These are phyloP conservation scores for Pseudocheirus occidentalis DNA, from an alignment of 2,797 vertebrate genomes.

Conservation along the genomic window DNA sequence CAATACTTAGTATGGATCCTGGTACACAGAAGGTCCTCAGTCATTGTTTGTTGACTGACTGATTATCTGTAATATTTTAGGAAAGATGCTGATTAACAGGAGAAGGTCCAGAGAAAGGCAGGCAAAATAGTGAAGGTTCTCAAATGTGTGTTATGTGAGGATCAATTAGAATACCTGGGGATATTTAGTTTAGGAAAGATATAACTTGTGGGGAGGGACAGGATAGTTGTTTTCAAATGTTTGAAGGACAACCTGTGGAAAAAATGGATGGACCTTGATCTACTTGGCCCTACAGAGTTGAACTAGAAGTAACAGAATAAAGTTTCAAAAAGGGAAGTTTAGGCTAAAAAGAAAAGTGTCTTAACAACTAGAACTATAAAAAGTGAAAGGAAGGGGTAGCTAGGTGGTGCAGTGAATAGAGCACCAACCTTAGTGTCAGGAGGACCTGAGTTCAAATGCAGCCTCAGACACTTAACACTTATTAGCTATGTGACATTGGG, in stretches of 20 bases:
- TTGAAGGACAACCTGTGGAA: accelerated
- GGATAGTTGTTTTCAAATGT: not conserved
- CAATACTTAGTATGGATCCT: not conserved
- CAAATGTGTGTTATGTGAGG: not conserved
- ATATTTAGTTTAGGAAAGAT: not conserved
- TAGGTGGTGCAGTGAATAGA: no score
- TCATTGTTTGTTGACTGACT: not conserved
- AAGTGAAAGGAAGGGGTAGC: not conserved
- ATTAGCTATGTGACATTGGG: no score
- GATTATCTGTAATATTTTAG: not conserved
- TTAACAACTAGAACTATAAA: not conserved
- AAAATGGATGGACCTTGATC: not conserved
- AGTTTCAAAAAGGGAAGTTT: not conserved
- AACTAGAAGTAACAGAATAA: not conserved
- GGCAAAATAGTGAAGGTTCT: not conserved
- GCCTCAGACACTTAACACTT: no score
- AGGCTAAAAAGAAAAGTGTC: not conserved
- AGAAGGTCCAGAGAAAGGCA: not conserved
- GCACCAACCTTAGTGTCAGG: no score
- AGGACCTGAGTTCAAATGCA: no score
- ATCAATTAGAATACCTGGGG: not conserved
- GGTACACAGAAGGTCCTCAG: not conserved
- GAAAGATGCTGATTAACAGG: not conserved
- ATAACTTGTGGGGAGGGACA: not conserved
- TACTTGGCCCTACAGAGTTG: not conserved